These are phyloP conservation scores for Aphaenogaster rudis DNA, from an alignment of 1,140 invertebrate genomes.

Conservation along the genomic window DNA sequence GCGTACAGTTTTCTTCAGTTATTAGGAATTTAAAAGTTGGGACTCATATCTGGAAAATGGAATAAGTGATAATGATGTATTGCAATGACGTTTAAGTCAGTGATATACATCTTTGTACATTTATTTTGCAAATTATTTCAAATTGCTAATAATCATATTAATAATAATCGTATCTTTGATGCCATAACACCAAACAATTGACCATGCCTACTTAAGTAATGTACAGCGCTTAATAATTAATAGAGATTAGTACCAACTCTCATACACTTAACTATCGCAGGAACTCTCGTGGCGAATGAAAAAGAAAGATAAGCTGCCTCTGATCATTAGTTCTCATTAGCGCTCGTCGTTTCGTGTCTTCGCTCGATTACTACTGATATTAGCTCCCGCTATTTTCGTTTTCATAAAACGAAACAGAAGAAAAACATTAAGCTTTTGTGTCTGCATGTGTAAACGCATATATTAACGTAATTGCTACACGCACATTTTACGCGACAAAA, in stretches of 20 bases:
- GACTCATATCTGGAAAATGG: neutral
- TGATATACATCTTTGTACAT: conserved; percentile 72
- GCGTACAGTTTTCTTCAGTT: neutral
- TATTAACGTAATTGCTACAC: conserved; percentile 26
- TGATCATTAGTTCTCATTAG: neutral
- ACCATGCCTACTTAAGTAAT: conserved; percentile 71
- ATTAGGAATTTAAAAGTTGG: neutral
- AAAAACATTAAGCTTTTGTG: conserved; percentile 30
- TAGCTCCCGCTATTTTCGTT: conserved; percentile 1
- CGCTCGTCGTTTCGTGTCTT: neutral
- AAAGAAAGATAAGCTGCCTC: conserved; percentile 52
- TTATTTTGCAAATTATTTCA: conserved; percentile 69
- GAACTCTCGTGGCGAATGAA: conserved; percentile 64
- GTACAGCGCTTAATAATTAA: conserved; percentile 71
- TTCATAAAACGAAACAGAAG: neutral
- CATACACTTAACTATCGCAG: conserved; percentile 58
- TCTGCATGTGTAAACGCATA: conserved; percentile 22
- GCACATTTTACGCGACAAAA: neutral
- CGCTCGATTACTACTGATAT: conserved; percentile 3
- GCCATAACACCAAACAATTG: conserved; percentile 70
- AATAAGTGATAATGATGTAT: neutral
- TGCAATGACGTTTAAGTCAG: conserved; percentile 11
- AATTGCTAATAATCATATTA: conserved; percentile 57
- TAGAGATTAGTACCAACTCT: conserved; percentile 67
- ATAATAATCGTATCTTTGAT: conserved; percentile 65